These are phyloP conservation scores for Elephas maximus DNA, from an alignment of 2,113 vertebrate genomes.

Conservation along the genomic window DNA sequence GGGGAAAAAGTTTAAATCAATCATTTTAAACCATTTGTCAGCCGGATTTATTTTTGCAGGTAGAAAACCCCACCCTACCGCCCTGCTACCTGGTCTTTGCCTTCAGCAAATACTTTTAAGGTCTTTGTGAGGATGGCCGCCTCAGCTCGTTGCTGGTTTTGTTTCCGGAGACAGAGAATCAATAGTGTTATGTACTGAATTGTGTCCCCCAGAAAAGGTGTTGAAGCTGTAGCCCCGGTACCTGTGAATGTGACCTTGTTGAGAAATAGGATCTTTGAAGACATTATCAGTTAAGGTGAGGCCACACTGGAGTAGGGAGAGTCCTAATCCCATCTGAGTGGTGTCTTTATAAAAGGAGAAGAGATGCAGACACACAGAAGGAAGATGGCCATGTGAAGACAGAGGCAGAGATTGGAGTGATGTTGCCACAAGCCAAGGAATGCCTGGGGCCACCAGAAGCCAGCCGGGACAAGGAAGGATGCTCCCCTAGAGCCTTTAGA, in stretches of 20 bases:
- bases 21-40: constrained; percentile 62
- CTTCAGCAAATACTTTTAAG: background rate
- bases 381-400: background rate
- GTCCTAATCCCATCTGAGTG: background rate
- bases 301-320: background rate
- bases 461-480: background rate
- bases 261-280: background rate
- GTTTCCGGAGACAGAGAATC: background rate
- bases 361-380: background rate
- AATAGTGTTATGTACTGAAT: background rate
- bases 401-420: background rate
- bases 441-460: background rate
- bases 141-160: fast-evolving
- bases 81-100: background rate
- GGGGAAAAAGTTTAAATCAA: constrained; percentile 58
- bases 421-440: background rate
- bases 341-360: background rate
- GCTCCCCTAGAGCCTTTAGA: no score
- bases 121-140: fast-evolving
- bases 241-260: background rate
- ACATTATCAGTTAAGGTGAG: background rate
- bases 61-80: background rate
- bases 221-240: background rate
- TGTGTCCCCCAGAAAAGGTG: background rate
- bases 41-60: background rate